Evolutionary conservation across 2,113 vertebrate genomes (phyloP).

Genomic region (Eretmochelys imbricata): DNA sequence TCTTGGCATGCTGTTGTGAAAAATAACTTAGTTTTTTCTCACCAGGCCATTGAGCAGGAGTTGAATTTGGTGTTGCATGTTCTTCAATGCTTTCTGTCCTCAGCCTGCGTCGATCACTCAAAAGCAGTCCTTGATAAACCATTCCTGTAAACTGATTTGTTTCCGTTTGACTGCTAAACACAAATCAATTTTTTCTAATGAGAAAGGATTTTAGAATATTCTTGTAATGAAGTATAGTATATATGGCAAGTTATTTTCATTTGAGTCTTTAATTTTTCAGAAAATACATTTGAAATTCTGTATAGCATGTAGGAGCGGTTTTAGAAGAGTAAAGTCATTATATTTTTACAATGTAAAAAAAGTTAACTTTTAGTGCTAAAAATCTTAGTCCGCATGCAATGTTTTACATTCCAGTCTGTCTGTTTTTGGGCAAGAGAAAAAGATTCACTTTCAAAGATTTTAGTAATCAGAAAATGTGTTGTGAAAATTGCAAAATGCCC

Average conservation of each 20-base stretch:
- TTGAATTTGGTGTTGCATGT: constrained; percentile 92
- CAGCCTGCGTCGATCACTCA: constrained; percentile 93
- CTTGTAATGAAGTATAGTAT: neutral
- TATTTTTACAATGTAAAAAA: neutral
- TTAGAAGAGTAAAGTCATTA: neutral
- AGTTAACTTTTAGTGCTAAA: neutral
- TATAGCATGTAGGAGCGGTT: neutral
- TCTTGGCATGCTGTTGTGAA: neutral
- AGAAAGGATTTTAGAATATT: constrained; percentile 47
- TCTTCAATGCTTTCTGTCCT: constrained; percentile 98
- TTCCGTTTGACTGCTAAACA: constrained; percentile 89
- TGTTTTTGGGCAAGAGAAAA: neutral
- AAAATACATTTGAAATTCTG: neutral
- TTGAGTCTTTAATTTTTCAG: neutral
- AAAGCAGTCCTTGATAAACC: constrained; percentile 95
- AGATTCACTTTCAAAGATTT: neutral
- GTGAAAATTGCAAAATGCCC: neutral
- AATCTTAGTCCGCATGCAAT: neutral
- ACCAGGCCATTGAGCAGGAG: constrained; percentile 98
- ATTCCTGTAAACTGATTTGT: constrained; percentile 96
- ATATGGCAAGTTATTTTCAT: neutral
- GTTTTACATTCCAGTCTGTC: neutral
- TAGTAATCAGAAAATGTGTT: neutral
- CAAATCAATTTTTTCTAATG: constrained; percentile 45
- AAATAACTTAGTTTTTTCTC: constrained; percentile 56